Evolutionary conservation across 2,113 vertebrate species (phyloP).

Genomic region (Lonchura striata): DNA sequence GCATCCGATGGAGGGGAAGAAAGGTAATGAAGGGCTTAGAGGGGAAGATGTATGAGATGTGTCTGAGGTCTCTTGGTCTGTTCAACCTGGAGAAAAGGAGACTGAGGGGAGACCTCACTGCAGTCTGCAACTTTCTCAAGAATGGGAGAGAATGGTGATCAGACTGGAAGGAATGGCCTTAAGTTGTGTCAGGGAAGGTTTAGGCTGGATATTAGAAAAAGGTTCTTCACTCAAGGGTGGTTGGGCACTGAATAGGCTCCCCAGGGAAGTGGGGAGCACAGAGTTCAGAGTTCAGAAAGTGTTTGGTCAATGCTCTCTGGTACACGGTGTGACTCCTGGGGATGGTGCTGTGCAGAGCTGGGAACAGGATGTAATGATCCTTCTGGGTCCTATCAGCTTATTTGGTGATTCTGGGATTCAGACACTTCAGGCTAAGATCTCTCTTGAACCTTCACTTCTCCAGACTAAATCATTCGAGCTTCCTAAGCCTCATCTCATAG

Average conservation of each 20-base stretch:
- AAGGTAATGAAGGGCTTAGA: not conserved
- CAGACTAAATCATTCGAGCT: not conserved
- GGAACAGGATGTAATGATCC: not conserved
- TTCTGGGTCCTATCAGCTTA: not conserved
- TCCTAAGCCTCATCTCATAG: not conserved
- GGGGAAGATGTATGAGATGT: accelerated
- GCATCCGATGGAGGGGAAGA: accelerated
- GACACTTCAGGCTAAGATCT: not conserved
- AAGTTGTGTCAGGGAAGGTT: not conserved
- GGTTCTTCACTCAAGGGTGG: accelerated
- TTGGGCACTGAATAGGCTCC: not conserved
- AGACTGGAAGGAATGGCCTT: not conserved
- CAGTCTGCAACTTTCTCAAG: not conserved
- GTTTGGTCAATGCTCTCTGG: not conserved
- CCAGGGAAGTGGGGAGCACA: no score
- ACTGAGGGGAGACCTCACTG: not conserved
- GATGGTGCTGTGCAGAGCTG: not conserved
- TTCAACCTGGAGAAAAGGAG: not conserved
- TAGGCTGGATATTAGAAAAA: not conserved
- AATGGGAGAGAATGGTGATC: not conserved
- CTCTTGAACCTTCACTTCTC: not conserved
- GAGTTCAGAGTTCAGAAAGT: not conserved
- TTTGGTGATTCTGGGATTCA: not conserved
- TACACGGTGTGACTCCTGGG: no score
- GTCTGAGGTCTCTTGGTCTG: not conserved